A percentile compares a stretch with the other conserved stretches of the same genome.
Conservation (phyloP, 2,797 vertebrate genomes). For the Champsocephalus gunnari region DNA sequence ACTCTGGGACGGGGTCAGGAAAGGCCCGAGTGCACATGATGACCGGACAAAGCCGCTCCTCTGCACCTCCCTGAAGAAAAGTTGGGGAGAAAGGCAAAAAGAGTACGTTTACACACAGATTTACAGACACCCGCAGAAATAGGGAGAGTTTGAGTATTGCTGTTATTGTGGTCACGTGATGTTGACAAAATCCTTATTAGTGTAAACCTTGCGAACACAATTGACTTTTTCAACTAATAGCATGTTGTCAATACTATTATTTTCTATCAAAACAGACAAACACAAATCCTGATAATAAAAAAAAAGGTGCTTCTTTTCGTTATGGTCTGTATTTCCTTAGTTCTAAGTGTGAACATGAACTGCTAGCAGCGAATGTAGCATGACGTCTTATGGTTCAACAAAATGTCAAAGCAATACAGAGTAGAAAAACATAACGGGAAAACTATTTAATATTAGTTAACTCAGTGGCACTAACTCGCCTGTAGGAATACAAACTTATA, state of each 20-base stretch:
- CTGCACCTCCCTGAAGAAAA: conserved; percentile 81
- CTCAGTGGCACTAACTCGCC: not conserved
- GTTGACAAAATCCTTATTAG: not conserved
- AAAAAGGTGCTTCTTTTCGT: no score
- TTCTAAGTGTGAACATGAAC: not conserved
- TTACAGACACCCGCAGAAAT: not conserved
- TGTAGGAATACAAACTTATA: not conserved
- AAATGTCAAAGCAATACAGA: not conserved
- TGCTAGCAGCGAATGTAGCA: not conserved
- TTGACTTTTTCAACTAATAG: not conserved
- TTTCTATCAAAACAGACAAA: not conserved
- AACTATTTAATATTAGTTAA: not conserved
- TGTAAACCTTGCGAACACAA: not conserved
- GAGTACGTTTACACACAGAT: not conserved
- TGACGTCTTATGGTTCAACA: not conserved
- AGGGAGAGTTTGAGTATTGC: not conserved
- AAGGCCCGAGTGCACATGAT: conserved; percentile 85
- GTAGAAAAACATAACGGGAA: not conserved
- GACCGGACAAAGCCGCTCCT: conserved; percentile 78
- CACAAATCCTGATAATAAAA: not conserved
- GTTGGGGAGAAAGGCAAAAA: not conserved
- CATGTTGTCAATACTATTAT: not conserved
- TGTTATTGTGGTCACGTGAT: not conserved
- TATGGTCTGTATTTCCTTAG: not conserved
- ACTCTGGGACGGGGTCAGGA: conserved; percentile 79